Base-by-base conservation (phyloP, 1,140 invertebrate species). In the Drosophila kohkoa region DNA sequence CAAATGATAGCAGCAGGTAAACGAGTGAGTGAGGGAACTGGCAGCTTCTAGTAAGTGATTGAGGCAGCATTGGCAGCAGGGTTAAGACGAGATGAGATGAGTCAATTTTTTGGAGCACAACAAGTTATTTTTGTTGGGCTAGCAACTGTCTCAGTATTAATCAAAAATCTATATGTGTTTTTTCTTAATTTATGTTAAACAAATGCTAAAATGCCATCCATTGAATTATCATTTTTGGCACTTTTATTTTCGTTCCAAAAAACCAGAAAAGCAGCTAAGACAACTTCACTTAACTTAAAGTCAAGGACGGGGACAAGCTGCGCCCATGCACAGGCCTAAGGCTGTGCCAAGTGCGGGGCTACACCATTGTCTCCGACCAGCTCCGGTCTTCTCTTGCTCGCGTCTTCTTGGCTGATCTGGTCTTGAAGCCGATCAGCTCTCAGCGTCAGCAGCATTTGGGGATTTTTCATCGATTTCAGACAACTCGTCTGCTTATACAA, bases 161-260 rank as follows among this genome's bases (percentile, higher is more conserved):
- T 73, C 62, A 79, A 69, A 45, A 46, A 57, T 57, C 30, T 41
- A 30, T 41, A 20, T 58, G 41, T 45, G 43, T 69, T 46, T 66
- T 81, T 69, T 46, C 63, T 81, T 78, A 87, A 83, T 83, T 83
- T 83, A 87, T 83, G 80, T 81, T 85, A 86, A 80, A 20, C 54
- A 75, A 57, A 78, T 78, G 65, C 77, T 72, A 28, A 72, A 79
- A 80, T 69, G 45, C 45, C 28, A 67, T 2, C 3, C 10, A 63
- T 38, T 8, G 20, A 48, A 88, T 86, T 86, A 65, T 59, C 82
- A 88, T 88, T 79, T 74, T 81, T 85, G 77, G 67, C 85, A 89
- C 85, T 88, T 63, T 88, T 89, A 77, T 73, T 89, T 89, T 89
- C 85, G 45, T 82, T 65, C 28, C 8, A 38, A 43, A 58, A 58